A percentile compares a stretch with the other conserved stretches of the same genome.
Conservation (phyloP, 2,113 vertebrate genomes). For the Callaeas wilsoni region DNA sequence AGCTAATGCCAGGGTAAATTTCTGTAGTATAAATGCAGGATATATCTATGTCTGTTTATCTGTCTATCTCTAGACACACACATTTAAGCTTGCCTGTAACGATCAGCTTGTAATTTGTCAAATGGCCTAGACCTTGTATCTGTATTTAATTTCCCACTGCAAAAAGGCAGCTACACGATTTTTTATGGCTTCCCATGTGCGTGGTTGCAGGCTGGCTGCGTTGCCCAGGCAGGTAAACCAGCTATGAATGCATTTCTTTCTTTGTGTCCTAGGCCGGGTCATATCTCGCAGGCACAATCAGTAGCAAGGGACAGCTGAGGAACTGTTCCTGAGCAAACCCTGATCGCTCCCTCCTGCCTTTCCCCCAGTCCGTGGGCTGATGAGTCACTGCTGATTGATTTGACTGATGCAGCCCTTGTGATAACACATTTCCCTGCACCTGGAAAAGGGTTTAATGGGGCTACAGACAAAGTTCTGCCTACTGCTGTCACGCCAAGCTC, state of each 20-base stretch:
- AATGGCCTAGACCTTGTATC: not conserved
- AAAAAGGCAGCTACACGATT: not conserved
- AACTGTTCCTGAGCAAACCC: not conserved
- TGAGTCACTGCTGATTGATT: not conserved
- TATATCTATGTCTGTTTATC: not conserved
- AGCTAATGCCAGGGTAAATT: not conserved
- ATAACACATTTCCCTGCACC: not conserved
- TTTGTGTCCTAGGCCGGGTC: not conserved
- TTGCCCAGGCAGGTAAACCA: not conserved
- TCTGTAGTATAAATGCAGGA: not conserved
- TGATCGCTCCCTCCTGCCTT: not conserved
- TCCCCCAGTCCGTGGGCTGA: not conserved
- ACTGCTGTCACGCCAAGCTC: not conserved
- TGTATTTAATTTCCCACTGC: not conserved
- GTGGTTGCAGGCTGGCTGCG: not conserved
- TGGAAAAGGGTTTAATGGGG: not conserved
- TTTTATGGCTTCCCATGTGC: not conserved
- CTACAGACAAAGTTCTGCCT: not conserved
- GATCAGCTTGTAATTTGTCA: not conserved
- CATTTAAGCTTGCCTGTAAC: not conserved
- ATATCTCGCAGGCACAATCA: fast-evolving
- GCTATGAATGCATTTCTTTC: not conserved
- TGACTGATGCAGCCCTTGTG: not conserved
- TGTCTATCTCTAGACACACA: not conserved
- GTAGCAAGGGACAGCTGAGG: not conserved